Conservation (phyloP, 2,888 invertebrate species). For the Lithophane leautieri region DNA sequence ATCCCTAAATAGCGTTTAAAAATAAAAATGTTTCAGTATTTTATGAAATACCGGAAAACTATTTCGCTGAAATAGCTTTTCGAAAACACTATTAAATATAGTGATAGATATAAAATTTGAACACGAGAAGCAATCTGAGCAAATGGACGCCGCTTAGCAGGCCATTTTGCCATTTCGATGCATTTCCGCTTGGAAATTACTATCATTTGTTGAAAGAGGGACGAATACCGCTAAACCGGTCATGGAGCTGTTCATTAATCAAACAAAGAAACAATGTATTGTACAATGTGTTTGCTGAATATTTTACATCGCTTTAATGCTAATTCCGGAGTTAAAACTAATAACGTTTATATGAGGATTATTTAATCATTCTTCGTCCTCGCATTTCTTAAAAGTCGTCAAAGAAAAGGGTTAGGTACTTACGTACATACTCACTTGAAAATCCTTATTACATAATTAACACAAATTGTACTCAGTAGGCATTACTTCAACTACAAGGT, state of each 20-base stretch:
- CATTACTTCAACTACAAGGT: neutral
- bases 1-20: constrained; percentile 35
- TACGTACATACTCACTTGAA: neutral
- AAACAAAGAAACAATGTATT: constrained; percentile 55
- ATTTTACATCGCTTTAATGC: constrained; percentile 10
- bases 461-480: neutral
- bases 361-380: constrained; percentile 16
- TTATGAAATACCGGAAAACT: constrained; percentile 60
- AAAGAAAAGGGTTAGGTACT: constrained; percentile 3
- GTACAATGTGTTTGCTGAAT: constrained; percentile 39
- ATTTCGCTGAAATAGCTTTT: constrained; percentile 64
- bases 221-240: constrained; percentile 79
- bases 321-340: constrained; percentile 2
- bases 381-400: neutral
- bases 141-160: constrained; percentile 87
- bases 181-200: constrained; percentile 89
- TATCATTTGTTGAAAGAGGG: constrained; percentile 87
- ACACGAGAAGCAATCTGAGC: constrained; percentile 83
- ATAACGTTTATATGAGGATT: constrained; percentile 23
- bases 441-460: neutral
- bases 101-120: constrained; percentile 81
- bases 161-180: constrained; percentile 88
- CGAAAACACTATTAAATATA: constrained; percentile 70
- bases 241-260: constrained; percentile 75
- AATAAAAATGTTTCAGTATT: constrained; percentile 55